Evolutionary conservation across 2,888 invertebrate genomes (phyloP), one percentile per base, ranked within the genome.

Genomic region (Dryobota labecula): DNA sequence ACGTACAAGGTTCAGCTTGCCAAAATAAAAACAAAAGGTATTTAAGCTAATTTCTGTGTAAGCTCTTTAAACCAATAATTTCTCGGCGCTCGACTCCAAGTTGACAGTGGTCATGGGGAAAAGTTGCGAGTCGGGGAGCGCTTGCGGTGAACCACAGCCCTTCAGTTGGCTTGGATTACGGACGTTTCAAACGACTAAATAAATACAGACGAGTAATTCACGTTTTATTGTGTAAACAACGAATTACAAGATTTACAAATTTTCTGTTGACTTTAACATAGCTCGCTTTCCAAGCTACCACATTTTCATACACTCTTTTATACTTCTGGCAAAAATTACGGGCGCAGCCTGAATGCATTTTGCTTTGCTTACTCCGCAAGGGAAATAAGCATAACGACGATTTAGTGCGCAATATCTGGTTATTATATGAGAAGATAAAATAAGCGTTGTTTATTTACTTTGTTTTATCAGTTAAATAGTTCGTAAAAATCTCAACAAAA

Each of bases 101-200:
- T 88, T 88, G 88, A 88, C 90, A 86, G 87, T 87, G 88, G 88
- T 86, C 87, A 86, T 78, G 82, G 83, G 84, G 84, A 70, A 89
- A 90, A 92, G 90, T 91, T 90, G 86, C 67, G 85, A 88, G 86
- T 84, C 71, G 82, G 86, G 80, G 86, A 89, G 87, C 87, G 89
- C 86, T 85, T 90, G 92, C 89, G 92, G 92, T 89, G 72, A 70
- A 84, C 92, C 90, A 70, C 89, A 68, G 78, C 88, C 88, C 91
- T 87, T 78, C 74, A 83, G 84, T 84, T 84, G 89, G 87, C 87
- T 86, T 80, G 89, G 92, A 91, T 92, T 89, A 89, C 87, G 83
- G 85, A 84, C 85, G 58, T 74, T 78, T 79, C 82, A 79, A 84
- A 86, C 76, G 85, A 82, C 79, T 84, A 76, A 86, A 84, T 84